These are phyloP conservation scores for Scomber japonicus DNA, from an alignment of 2,113 vertebrate genomes.

Conservation along the genomic window DNA sequence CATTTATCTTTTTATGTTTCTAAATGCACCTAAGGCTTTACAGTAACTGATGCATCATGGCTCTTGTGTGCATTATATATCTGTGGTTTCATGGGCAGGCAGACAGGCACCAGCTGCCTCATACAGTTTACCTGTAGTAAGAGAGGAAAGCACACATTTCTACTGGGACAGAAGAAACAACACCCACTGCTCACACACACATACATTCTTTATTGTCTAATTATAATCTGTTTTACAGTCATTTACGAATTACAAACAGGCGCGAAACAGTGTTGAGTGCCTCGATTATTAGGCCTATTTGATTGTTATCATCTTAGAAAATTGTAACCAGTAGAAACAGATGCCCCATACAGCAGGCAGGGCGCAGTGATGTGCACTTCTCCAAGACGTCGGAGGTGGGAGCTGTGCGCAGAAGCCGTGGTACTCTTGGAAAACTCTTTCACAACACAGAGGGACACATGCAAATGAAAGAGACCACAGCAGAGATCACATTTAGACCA, in stretches of 20 bases:
- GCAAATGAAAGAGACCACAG: constrained; percentile 3
- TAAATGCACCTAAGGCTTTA: background rate
- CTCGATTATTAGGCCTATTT: background rate
- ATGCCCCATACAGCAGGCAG: background rate
- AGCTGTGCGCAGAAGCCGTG: constrained; percentile 68
- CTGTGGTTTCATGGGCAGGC: constrained; percentile 1
- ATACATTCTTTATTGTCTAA: background rate
- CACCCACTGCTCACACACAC: background rate
- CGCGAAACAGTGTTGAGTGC: background rate
- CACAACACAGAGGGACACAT: constrained; percentile 17
- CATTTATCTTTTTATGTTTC: constrained; percentile 9
- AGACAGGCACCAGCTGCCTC: constrained; percentile 32
- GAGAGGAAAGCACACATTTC: constrained; percentile 1
- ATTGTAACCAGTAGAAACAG: no score
- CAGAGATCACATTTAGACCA: background rate
- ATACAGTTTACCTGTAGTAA: constrained; percentile 9
- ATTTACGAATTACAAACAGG: background rate
- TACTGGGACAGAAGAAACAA: constrained; percentile 13
- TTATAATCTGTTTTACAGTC: background rate
- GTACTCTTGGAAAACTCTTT: constrained; percentile 54
- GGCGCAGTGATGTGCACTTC: constrained; percentile 65
- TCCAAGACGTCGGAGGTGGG: constrained; percentile 77
- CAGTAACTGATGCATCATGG: background rate
- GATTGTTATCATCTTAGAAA: background rate
- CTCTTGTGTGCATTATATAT: constrained; percentile 22